Base-by-base conservation (phyloP, 2,113 vertebrate genomes). In the Papio anubis region DNA sequence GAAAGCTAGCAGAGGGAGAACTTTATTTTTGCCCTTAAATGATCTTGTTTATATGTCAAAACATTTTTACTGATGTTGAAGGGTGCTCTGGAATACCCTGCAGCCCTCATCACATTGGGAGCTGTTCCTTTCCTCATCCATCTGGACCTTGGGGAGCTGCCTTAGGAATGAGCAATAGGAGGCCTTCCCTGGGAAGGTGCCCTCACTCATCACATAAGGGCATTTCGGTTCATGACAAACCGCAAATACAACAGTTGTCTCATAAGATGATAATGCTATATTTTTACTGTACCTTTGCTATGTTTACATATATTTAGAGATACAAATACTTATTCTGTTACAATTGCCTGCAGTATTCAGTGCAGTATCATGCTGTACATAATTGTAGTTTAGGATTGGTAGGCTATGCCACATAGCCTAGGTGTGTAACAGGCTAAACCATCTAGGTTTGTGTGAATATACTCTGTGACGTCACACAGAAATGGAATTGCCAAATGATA, bases 21-120 rank as follows among this genome's bases (percentile, higher is more conserved):
- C 13, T 96, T 95, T 52, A 27, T 38, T 90, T 96, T 90, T 80
- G 30, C 38, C 32, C 8, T 84, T 30, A 40, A 81, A 12, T 76
- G 21, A 78, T 76, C 30, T 73, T 79, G 23, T 61, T 88, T 93
- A 38, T 38, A 9, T 23, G 30, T 73, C 43, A 79, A 70, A 66
- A 40, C 48, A n/a, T 89, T 61, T 96, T 61, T 12, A 43, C 43
- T 70, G 79, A 50, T 20, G 12, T 50, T 52, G 30, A 45, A 72
- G 38, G 2, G 1, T 18, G 8, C 14, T 38, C 7, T 38, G 55
- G 64, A 43, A 14, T 61, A 52, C 25, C 25, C 66, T 48, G 3
- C n/a, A 35, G 38, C 21, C 50, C 35, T 82, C 21, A 1, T 21
- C 1, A 1, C 3, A 0, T 4, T 21, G 21, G 48, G 25, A 75